A percentile compares a stretch with the other conserved stretches of the same genome.
phyloP scores from a whole-genome alignment of 1,140 invertebrate species.

The Streblospio benedicti region DNA sequence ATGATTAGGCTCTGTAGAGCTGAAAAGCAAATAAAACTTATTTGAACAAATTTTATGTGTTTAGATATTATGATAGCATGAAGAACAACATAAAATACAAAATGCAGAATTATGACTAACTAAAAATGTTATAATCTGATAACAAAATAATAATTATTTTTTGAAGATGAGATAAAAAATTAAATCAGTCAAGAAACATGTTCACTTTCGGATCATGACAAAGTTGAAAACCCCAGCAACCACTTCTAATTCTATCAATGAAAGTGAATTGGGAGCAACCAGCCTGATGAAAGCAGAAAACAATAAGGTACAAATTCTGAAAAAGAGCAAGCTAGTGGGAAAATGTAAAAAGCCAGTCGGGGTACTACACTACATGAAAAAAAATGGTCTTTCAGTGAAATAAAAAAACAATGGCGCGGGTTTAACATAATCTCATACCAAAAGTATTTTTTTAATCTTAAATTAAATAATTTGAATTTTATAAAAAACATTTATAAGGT shows the following conservation, averaged over 20 bases:
- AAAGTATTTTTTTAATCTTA: slow-evolving; percentile 55
- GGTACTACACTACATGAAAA: slow-evolving; percentile 3
- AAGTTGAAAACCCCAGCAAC: background rate
- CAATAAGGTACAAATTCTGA: background rate
- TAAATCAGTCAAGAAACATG: too few species aligned
- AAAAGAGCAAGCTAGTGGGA: background rate
- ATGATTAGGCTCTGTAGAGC: too few species aligned
- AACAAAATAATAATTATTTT: too few species aligned
- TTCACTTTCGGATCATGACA: too few species aligned
- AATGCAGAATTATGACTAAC: too few species aligned
- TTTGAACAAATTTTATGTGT: too few species aligned
- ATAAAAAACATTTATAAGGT: background rate
- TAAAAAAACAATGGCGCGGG: slow-evolving; percentile 55
- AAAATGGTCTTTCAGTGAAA: slow-evolving; percentile 35
- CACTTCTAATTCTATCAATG: background rate
- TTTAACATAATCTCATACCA: slow-evolving; percentile 86
- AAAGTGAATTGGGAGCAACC: background rate
- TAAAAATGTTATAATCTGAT: too few species aligned
- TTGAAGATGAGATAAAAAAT: too few species aligned
- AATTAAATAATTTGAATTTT: background rate
- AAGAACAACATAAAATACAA: too few species aligned
- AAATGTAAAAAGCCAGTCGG: background rate
- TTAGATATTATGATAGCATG: too few species aligned
- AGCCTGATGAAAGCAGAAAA: background rate
- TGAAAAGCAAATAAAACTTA: too few species aligned